Base-by-base conservation (phyloP, 1,140 invertebrate genomes). In the Eueides isabella region DNA sequence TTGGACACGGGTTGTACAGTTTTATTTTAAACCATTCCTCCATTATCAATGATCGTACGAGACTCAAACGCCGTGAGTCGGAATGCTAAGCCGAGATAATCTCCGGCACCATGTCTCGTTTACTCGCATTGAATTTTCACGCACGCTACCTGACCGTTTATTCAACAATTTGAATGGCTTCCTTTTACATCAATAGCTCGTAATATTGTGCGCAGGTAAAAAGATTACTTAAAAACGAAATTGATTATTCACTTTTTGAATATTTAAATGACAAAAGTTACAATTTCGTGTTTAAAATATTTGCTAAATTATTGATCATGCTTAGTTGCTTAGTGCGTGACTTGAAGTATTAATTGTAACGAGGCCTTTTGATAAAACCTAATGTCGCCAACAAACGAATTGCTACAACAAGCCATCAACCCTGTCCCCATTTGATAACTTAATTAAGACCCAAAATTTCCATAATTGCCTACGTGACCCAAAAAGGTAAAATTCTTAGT, bases 71-170 rank as follows among this genome's bases (percentile, higher is more conserved):
- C 74, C 70, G 74, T 69, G 82, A 80, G 75, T 76, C 63, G 88
- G 88, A 90, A 92, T 92, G 80, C 90, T 90, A 91, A 92, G 86
- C 86, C 77, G 79, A 81, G 87, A 89, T 91, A 86, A 91, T 91
- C 88, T 85, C 70, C 67, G 67, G 63, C 79, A 75, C 75, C 74
- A 75, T 75, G 74, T 69, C 83, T 79, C 75, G 72, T 81, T 74
- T 77, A 76, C 69, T 83, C 81, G 82, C 83, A 89, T 87, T 85
- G 79, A 90, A 88, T 88, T 88, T 88, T 88, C 87, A 84, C 71
- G 74, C 84, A 85, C 80, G 81, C 86, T 92, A 92, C 90, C 90
- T 92, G 89, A 82, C 77, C 78, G 82, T 78, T 85, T 86, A 81
- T 86, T 88, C 79, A 85, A 87, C 78, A 73, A 76, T 78, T 89